Percentiles rank a stretch among this genome's conserved stretches.
These are phyloP conservation scores for Brenthis daphne DNA, from an alignment of 2,888 invertebrate species.

Conservation along the genomic window DNA sequence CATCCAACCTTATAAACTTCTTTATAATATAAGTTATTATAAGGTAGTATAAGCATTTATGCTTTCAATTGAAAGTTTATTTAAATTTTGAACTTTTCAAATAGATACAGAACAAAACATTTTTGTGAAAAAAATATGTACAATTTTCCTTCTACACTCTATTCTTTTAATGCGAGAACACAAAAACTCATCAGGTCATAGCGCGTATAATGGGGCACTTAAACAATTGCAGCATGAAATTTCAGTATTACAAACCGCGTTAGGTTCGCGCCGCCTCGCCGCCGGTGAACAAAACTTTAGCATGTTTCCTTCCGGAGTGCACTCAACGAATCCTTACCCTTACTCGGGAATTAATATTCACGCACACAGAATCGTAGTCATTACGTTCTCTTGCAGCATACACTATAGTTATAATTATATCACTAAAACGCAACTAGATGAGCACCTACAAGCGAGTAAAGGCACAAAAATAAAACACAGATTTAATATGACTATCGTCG, in stretches of 20 bases:
- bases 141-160: neutral
- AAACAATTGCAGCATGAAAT: slow-evolving; percentile 25
- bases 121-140: neutral
- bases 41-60: no score
- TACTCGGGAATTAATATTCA: slow-evolving; percentile 39
- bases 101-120: no score
- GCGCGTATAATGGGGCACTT: slow-evolving; percentile 26
- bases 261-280: slow-evolving; percentile 77
- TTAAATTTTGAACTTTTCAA: no score
- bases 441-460: neutral
- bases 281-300: slow-evolving; percentile 84
- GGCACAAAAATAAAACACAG: neutral
- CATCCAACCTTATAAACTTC: no score
- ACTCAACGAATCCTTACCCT: slow-evolving; percentile 41
- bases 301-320: slow-evolving; percentile 65
- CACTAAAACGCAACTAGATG: neutral
- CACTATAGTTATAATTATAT: slow-evolving; percentile 43
- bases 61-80: no score
- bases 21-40: no score
- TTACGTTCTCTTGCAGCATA: slow-evolving; percentile 34
- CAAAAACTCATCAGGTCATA: slow-evolving; percentile 25
- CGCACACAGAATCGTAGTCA: slow-evolving; percentile 42
- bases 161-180: neutral
- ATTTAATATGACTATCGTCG: slow-evolving; percentile 22
- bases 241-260: slow-evolving; percentile 65